These are phyloP conservation scores for Catharus minimus DNA, from an alignment of 2,113 vertebrate genomes.

Conservation along the genomic window DNA sequence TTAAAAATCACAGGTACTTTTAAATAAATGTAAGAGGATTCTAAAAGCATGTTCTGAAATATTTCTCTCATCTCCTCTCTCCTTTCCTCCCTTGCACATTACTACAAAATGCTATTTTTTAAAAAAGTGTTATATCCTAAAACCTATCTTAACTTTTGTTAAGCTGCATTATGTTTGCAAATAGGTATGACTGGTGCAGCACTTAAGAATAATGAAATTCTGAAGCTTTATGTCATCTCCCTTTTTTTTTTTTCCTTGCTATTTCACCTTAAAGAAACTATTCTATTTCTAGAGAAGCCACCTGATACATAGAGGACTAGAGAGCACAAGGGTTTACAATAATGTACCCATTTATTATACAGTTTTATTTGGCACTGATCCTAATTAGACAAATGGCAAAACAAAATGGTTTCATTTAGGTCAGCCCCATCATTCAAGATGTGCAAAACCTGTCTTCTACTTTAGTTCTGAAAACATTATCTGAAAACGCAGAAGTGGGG, in stretches of 20 bases:
- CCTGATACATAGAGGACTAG: neutral
- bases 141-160: neutral
- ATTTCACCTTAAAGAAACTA: neutral
- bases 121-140: neutral
- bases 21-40: neutral
- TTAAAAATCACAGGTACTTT: neutral
- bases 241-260: constrained; percentile 7
- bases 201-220: neutral
- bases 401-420: neutral
- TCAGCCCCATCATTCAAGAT: neutral
- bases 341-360: neutral
- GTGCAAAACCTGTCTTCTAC: neutral
- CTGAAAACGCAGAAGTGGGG: neutral
- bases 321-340: neutral
- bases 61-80: neutral
- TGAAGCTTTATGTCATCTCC: neutral
- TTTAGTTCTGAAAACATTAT: constrained; percentile 6
- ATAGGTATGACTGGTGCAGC: neutral
- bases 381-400: constrained; percentile 30
- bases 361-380: neutral
- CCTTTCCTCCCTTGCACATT: neutral
- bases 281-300: neutral
- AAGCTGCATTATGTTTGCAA: neutral
- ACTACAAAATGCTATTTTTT: neutral
- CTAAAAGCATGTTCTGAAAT: neutral